Evolutionary conservation across 92 coral and sea anemone genomes (phyloP).

Genomic region (Isaurus tuberculatus): DNA sequence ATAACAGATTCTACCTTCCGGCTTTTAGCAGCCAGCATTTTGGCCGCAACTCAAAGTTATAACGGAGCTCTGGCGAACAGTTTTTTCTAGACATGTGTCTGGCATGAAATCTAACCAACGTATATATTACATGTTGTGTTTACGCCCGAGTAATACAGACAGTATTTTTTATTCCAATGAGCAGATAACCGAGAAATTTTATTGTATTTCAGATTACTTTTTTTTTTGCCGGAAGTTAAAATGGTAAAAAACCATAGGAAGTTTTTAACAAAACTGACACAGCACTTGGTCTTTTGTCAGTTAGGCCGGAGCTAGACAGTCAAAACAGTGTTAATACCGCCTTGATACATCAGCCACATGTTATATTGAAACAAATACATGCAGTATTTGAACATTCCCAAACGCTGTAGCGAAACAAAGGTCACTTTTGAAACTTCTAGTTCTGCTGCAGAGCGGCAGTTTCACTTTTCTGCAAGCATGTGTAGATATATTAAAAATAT

Average conservation of each 20-base stretch:
- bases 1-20: conserved; percentile 43
- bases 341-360: neutral
- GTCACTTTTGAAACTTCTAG: neutral
- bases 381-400: conserved; percentile 2
- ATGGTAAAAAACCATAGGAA: neutral
- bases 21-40: conserved; percentile 34
- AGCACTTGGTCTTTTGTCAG: conserved; percentile 24
- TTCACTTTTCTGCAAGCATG: conserved; percentile 6
- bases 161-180: neutral
- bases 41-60: conserved; percentile 45
- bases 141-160: neutral
- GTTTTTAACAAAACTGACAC: conserved; percentile 11
- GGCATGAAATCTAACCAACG: neutral
- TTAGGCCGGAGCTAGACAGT: neutral
- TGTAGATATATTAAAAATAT: neutral
- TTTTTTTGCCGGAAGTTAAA: conserved; percentile 24
- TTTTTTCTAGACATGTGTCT: conserved; percentile 22
- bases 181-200: neutral
- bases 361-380: conserved; percentile 12
- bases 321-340: neutral
- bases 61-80: conserved; percentile 28
- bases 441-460: neutral
- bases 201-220: neutral
- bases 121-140: neutral
- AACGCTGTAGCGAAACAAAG: conserved; percentile 10